These are phyloP conservation scores for Scolopax rusticola DNA, from an alignment of 2,797 vertebrate species.

Conservation along the genomic window DNA sequence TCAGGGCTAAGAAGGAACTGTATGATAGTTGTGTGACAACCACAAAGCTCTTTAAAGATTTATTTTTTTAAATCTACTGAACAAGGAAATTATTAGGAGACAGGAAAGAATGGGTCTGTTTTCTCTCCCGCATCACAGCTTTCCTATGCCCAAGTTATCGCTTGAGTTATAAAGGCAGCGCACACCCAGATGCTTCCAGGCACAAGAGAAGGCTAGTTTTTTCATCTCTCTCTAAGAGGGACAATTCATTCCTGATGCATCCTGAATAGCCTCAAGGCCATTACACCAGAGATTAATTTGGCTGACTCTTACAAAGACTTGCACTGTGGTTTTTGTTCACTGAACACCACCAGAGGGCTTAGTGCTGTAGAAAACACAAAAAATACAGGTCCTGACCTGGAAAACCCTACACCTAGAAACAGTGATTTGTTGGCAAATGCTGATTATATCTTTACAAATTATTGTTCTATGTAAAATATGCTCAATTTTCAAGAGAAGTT, in stretches of 20 bases:
- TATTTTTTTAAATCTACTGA: neutral
- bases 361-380: neutral
- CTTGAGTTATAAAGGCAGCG: neutral
- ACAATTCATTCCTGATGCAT: neutral
- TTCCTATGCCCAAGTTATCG: neutral
- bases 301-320: neutral
- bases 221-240: neutral
- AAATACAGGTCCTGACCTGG: neutral
- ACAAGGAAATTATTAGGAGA: neutral
- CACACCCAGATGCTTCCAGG: neutral
- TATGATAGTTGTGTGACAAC: neutral
- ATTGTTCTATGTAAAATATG: neutral
- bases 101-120: neutral
- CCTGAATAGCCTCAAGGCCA: neutral
- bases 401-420: neutral
- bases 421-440: neutral
- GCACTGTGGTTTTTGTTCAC: neutral
- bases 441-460: neutral
- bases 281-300: neutral
- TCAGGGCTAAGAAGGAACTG: neutral
- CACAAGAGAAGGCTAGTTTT: neutral
- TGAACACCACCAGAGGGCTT: conserved; percentile 36
- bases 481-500: neutral
- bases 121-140: neutral
- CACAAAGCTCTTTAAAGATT: neutral